Evolutionary conservation across 2,113 vertebrate species (phyloP).

Genomic region (Rhinopomastus cyanomelas): DNA sequence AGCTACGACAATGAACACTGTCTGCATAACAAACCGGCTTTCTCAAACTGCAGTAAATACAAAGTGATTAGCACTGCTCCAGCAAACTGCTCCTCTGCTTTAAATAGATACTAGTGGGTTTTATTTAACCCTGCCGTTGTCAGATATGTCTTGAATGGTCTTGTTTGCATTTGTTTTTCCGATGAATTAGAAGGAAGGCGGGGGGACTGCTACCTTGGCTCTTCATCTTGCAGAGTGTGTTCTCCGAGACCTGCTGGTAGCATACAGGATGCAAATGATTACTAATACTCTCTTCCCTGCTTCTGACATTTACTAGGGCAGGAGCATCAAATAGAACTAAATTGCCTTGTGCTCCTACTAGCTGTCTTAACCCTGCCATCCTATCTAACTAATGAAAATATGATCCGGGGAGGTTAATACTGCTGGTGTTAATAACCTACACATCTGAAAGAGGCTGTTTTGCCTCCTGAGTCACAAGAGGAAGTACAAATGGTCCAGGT

Average conservation of each 20-base stretch:
- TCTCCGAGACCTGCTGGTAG: slow-evolving; percentile 33
- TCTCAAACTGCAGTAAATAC: slow-evolving; percentile 75
- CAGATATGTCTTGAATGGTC: neutral
- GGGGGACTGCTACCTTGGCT: neutral
- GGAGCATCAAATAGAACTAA: slow-evolving; percentile 60
- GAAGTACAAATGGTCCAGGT: neutral
- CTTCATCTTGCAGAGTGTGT: neutral
- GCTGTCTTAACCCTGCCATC: slow-evolving; percentile 28
- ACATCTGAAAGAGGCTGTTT: slow-evolving; percentile 5
- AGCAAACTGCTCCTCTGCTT: slow-evolving; percentile 55
- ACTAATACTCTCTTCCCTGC: slow-evolving; percentile 58
- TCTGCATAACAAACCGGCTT: slow-evolving; percentile 78
- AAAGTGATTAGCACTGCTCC: slow-evolving; percentile 73
- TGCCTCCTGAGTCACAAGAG: neutral
- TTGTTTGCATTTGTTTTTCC: neutral
- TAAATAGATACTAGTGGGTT: slow-evolving; percentile 57
- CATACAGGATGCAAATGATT: slow-evolving; percentile 53
- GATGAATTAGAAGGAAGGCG: neutral
- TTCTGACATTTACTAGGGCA: slow-evolving; percentile 69
- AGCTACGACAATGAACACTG: slow-evolving; percentile 74
- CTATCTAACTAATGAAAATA: slow-evolving; percentile 26
- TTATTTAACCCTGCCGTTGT: slow-evolving; percentile 58
- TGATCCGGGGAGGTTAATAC: slow-evolving; percentile 18
- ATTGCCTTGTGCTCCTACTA: slow-evolving; percentile 31
- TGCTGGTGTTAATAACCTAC: slow-evolving; percentile 15